Conservation (phyloP, 2,797 vertebrate genomes). For the Clarias laeviceps region DNA sequence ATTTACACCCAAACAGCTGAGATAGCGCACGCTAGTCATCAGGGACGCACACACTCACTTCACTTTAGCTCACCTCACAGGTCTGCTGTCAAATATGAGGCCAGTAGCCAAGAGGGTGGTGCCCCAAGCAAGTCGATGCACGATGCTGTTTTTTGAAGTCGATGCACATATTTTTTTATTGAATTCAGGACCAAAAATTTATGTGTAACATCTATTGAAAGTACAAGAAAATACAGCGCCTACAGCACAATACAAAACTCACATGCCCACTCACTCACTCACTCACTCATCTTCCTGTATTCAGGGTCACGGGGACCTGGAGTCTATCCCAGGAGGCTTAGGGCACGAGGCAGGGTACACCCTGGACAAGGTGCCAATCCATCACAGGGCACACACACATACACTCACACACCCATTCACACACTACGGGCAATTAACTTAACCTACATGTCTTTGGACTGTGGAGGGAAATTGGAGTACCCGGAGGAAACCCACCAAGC, state of each 20-base stretch:
- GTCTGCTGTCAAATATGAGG: conserved; percentile 49
- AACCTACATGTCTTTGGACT: too few relatives aligned
- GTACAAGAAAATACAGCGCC: neutral
- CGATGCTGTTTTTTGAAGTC: conserved; percentile 14
- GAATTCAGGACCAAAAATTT: neutral
- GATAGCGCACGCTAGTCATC: conserved; percentile 57
- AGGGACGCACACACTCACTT: conserved; percentile 53
- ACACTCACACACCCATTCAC: too few relatives aligned
- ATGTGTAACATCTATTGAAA: too few relatives aligned
- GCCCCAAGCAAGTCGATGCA: conserved; percentile 23
- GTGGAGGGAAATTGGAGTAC: too few relatives aligned
- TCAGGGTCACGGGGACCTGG: too few relatives aligned
- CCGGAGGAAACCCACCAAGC: too few relatives aligned
- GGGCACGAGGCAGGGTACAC: too few relatives aligned
- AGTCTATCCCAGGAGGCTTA: too few relatives aligned
- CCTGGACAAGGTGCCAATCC: too few relatives aligned
- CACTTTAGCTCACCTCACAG: conserved; percentile 47
- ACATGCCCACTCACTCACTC: neutral
- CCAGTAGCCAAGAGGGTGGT: conserved; percentile 39
- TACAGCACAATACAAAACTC: neutral
- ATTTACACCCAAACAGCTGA: conserved; percentile 78
- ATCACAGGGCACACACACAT: too few relatives aligned
- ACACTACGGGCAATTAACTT: too few relatives aligned
- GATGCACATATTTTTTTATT: conserved; percentile 28
- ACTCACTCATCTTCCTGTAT: too few relatives aligned